Conservation (phyloP, 2,888 invertebrate genomes). For the Steromphala cineraria region DNA sequence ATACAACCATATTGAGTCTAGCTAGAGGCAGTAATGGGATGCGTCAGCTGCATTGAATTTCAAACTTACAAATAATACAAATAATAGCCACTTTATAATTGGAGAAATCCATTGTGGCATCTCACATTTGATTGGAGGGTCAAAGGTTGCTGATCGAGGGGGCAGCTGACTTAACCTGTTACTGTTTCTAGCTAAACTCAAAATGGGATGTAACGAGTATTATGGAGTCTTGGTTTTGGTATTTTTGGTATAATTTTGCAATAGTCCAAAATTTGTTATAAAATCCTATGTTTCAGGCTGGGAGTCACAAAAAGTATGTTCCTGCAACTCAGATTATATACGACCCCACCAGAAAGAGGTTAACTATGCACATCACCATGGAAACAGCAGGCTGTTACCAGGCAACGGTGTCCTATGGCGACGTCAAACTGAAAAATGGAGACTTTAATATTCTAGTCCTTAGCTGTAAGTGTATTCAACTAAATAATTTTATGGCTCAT, state of each 20-base stretch:
- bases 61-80: too few relatives aligned
- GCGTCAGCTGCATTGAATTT: too few relatives aligned
- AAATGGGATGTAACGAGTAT: too few relatives aligned
- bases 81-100: too few relatives aligned
- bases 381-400: constrained; percentile 88
- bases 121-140: too few relatives aligned
- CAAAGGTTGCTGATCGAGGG: too few relatives aligned
- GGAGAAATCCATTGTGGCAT: too few relatives aligned
- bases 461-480: constrained; percentile 81
- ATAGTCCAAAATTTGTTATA: not conserved
- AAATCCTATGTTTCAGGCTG: constrained; percentile 48
- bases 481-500: not conserved
- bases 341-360: constrained; percentile 86
- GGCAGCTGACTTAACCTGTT: too few relatives aligned
- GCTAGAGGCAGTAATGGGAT: too few relatives aligned
- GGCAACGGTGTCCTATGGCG: constrained; percentile 86
- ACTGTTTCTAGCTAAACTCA: too few relatives aligned
- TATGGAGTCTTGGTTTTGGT: too few relatives aligned
- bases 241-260: not conserved
- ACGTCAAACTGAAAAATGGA: constrained; percentile 87
- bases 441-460: constrained; percentile 94
- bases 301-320: constrained; percentile 58
- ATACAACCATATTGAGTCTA: too few relatives aligned
- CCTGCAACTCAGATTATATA: constrained; percentile 77
- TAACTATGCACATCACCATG: constrained; percentile 86